Evolutionary conservation across 2,113 vertebrate species (phyloP), one percentile per base, ranked within the genome.

Genomic region (Leucoraja erinaceus): DNA sequence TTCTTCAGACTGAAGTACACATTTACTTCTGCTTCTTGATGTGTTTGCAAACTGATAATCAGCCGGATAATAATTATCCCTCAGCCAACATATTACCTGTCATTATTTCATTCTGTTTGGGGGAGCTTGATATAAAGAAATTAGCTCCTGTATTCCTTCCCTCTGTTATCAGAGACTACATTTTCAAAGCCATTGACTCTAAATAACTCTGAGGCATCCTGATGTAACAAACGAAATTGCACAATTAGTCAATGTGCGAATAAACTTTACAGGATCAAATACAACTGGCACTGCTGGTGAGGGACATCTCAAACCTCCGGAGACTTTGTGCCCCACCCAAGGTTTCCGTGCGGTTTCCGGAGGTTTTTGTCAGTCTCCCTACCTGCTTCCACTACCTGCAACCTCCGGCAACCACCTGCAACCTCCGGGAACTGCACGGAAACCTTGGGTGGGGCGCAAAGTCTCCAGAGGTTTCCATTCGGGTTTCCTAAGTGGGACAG

Each of bases 31-130:
- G 31, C 18, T 79, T 81, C 75, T 33, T 38, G 76, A 20, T 84
- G 56, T 25, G 8, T 11, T 28, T 56, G 28, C 9, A 84, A 28
- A 11, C 54, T 14, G 3, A 28, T 6, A 84, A 61, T n/a, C 25
- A 14, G 8, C n/a, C 16, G 75, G 14, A 10, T 31, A 77, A 77
- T 77, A 77, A 4, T 77, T 77, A 33, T 6, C 56, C 7, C 20
- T 84, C 56, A n/a, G 25, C 47, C 79, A 56, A 25, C 22, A 25
- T 56, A 84, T 14, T n/a, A 84, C 14, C 75, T 68, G 79, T 83
- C 47, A 61, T 84, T 84, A 84, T 61, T 28, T 61, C 54, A n/a
- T 84, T 84, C 54, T 84, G 81, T 84, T 84, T 61, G 81, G 61
- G 6, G 56, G 56, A n/a, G 3, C 38, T 81, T 61, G 56, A 54